A percentile compares a stretch with the other conserved stretches of the same genome.
phyloP scores from a whole-genome alignment of 2,113 vertebrate genomes.

The Colius striatus region DNA sequence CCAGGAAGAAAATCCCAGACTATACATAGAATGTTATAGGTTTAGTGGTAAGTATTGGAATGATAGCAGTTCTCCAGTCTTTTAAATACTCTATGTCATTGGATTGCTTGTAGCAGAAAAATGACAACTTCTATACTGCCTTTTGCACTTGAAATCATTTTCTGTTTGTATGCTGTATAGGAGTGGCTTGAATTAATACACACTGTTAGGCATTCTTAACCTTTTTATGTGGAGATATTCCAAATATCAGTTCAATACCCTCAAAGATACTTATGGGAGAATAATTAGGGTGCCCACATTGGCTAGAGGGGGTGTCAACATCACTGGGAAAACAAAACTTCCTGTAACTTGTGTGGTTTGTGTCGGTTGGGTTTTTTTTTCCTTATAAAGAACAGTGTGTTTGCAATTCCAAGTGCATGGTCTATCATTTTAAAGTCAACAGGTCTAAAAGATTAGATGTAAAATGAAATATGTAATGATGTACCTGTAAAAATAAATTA shows the following conservation, averaged over 20 bases:
- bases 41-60: neutral
- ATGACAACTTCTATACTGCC: neutral
- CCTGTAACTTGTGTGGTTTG: neutral
- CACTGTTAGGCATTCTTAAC: rapidly evolving
- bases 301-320: neutral
- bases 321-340: neutral
- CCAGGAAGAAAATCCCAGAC: neutral
- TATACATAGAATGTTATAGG: neutral
- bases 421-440: neutral
- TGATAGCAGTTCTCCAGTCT: neutral
- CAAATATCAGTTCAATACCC: neutral
- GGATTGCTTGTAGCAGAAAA: neutral
- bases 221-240: neutral
- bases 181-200: neutral
- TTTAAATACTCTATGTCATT: neutral
- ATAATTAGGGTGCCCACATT: neutral
- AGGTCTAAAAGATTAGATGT: neutral
- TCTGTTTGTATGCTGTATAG: neutral
- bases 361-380: neutral
- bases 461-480: neutral
- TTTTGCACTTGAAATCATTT: neutral
- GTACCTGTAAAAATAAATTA: neutral
- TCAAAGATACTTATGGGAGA: neutral
- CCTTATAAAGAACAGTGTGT: neutral
- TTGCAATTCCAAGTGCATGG: rapidly evolving